Evolutionary conservation across 2,113 vertebrate species (phyloP).

Genomic region (Hyla sarda): DNA sequence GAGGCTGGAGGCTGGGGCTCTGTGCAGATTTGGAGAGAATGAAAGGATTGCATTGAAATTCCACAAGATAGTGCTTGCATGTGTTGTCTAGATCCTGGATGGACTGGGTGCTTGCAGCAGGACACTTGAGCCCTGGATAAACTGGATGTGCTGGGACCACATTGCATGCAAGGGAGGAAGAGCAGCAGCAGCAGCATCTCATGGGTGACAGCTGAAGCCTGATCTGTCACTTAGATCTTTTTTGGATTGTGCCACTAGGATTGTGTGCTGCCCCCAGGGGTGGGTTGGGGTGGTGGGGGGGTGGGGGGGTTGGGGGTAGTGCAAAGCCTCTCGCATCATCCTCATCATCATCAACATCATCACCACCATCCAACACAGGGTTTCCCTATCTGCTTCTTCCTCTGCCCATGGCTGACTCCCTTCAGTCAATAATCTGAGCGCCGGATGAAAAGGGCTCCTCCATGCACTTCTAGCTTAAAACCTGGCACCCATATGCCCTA

Average conservation of each 20-base stretch:
- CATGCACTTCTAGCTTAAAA: constrained; percentile 59
- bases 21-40: not conserved
- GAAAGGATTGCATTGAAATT: constrained; percentile 7
- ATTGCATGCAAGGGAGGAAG: constrained; percentile 5
- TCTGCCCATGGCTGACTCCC: constrained; percentile 56
- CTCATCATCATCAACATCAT: not conserved
- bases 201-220: constrained; percentile 41
- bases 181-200: constrained; percentile 2
- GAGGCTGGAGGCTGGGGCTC: not conserved
- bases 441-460: constrained; percentile 62
- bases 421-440: constrained; percentile 62
- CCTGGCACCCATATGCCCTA: constrained; percentile 51
- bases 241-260: constrained; percentile 34
- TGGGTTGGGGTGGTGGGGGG: no score
- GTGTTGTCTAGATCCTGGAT: not conserved
- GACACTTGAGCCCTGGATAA: not conserved
- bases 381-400: constrained; percentile 64
- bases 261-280: not conserved
- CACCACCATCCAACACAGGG: constrained; percentile 63
- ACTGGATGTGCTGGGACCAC: constrained; percentile 20
- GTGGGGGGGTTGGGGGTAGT: no score
- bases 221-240: constrained; percentile 22
- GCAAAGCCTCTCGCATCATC: not conserved
- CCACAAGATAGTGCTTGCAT: not conserved
- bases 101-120: constrained; percentile 1